Base-by-base conservation (phyloP, 2,113 vertebrate species). In the Axis porcinus region DNA sequence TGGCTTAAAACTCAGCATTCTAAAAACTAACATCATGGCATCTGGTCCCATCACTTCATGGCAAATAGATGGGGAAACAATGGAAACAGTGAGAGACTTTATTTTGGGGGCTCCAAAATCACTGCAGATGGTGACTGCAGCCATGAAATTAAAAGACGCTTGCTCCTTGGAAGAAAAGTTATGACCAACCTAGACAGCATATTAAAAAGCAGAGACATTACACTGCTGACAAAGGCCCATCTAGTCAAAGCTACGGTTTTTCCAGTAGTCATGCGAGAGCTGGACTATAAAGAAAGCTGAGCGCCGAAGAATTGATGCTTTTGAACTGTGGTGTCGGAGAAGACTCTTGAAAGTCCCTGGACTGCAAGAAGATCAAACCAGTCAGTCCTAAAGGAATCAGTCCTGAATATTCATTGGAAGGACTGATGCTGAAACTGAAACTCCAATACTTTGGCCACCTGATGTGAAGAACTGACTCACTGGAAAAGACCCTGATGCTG, bases 221-320 rank as follows among this genome's bases (percentile, higher is more conserved):
- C 19, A 36, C 17, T 70, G n/a, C n/a, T 36, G n/a, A 70, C n/a
- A 36, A 70, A 70, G 64, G 64, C 64, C n/a, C n/a, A 36, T 36
- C 17, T 70, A 21, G 19, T 23, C 64, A 70, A 36, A 36, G 64
- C n/a, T 70, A 17, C 12, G n/a, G n/a, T n/a, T 64, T 64, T n/a
- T 19, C 62, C 30, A 64, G 7, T n/a, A 8, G 33, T 33, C 62
- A 64, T 11, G 64, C 6, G 9, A 70, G 17, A 36, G n/a, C 5
- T 70, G 64, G 64, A 70, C n/a, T 36, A 36, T 70, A 21, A 70
- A 70, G 64, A 70, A 67, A 36, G 5, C 5, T 70, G 64, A 70
- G 17, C 1, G 0, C n/a, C 0, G 0, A 36, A 70, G 30, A 70
- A 70, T 1, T 70, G 64, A 70, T 36, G 33, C n/a, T 70, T 70